Conservation (phyloP, 2,888 invertebrate genomes). For the Leptinotarsa haldemani region DNA sequence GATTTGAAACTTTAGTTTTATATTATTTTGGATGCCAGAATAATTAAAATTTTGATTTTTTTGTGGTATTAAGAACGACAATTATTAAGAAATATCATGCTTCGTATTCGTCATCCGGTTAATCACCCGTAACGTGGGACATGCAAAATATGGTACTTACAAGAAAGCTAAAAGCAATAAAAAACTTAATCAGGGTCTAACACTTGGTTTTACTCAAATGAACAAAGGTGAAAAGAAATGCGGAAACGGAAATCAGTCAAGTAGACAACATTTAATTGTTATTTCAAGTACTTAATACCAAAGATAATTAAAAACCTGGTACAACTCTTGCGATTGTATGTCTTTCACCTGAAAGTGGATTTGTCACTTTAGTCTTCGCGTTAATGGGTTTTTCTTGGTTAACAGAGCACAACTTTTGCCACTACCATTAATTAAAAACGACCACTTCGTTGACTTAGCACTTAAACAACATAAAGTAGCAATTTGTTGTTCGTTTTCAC, state of each 20-base stretch:
- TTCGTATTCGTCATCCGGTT: slow-evolving; percentile 1
- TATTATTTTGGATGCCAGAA: no score
- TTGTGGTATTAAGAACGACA: no score
- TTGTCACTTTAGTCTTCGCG: slow-evolving; percentile 43
- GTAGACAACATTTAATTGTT: slow-evolving; percentile 43
- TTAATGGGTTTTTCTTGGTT: slow-evolving; percentile 46
- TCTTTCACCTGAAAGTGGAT: slow-evolving; percentile 46
- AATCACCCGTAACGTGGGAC: not conserved
- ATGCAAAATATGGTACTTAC: not conserved
- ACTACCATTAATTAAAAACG: slow-evolving; percentile 36
- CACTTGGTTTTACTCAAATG: slow-evolving; percentile 32
- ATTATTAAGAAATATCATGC: no score
- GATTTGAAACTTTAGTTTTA: no score
- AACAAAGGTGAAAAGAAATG: slow-evolving; percentile 44
- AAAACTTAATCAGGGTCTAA: slow-evolving; percentile 26
- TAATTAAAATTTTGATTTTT: no score
- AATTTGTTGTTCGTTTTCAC: slow-evolving; percentile 9
- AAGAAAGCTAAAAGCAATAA: slow-evolving; percentile 9
- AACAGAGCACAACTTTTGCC: slow-evolving; percentile 43
- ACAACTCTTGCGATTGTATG: slow-evolving; percentile 23
- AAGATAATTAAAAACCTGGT: slow-evolving; percentile 23
- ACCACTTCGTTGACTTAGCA: slow-evolving; percentile 37
- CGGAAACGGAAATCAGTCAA: slow-evolving; percentile 51
- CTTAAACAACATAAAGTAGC: slow-evolving; percentile 31
- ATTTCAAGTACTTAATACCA: slow-evolving; percentile 36